Conservation (phyloP, 2,797 vertebrate species). For the Graptemys geographica region DNA sequence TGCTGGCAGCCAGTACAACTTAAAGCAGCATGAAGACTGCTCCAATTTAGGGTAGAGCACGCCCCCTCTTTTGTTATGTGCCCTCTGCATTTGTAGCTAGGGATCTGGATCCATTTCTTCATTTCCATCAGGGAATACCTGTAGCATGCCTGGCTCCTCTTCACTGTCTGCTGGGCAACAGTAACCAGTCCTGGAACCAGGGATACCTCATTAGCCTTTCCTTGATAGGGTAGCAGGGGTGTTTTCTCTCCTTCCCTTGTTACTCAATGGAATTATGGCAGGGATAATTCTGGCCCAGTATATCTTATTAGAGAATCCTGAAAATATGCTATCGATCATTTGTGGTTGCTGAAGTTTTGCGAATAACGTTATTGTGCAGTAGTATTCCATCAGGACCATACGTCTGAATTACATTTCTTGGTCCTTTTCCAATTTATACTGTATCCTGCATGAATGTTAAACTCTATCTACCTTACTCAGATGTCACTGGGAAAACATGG, state of each 20-base stretch:
- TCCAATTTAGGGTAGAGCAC: not conserved
- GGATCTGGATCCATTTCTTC: not conserved
- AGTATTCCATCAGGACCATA: not conserved
- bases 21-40: not conserved
- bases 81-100: not conserved
- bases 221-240: not conserved
- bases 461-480: not conserved
- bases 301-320: not conserved
- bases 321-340: not conserved
- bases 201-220: not conserved
- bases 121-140: not conserved
- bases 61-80: not conserved
- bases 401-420: not conserved
- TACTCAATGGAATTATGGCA: not conserved
- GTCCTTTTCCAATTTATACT: not conserved
- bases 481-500: not conserved
- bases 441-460: not conserved
- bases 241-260: not conserved
- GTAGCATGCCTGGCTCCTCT: not conserved
- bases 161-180: not conserved
- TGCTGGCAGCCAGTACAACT: not conserved
- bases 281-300: not conserved
- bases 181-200: not conserved
- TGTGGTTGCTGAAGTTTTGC: not conserved
- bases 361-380: not conserved